Base-by-base conservation (phyloP, 2,113 vertebrate species). In the Octodon degus region DNA sequence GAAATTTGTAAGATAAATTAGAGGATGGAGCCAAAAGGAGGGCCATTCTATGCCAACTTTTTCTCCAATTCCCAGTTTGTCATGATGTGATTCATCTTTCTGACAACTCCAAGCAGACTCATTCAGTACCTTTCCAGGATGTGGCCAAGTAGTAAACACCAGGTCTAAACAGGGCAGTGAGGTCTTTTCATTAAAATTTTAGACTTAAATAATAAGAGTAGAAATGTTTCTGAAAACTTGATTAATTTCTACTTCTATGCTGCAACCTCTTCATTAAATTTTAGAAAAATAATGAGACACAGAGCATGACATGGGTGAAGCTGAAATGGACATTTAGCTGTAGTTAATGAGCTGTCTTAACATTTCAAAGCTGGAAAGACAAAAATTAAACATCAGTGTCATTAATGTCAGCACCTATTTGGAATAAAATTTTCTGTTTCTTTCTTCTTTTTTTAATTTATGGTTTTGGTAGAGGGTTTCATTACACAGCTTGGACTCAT, bases 101-200 rank as follows among this genome's bases (percentile, higher is more conserved):
- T 76, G 47, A 62, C 1, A 47, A 30, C 1, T 65, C 14, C 1
- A 60, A 70, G 11, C 30, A 16, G 12, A 43, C 53, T 24, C 34
- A 7, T 37, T 34, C 40, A 0, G 7, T 60, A 30, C 58, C 32
- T 3, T 32, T n/a, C n/a, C 1, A 0, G 0, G 14, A 11, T n/a
- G 3, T 76, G 14, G 19, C 55, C 63, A 24, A 63, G 55, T 16
- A 74, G 17, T 14, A 10, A 67, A 20, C 12, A 40, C 11, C 4
- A 12, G 10, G 24, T 76, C 82, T 67, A 34, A 86, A 10, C 8
- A 7, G 17, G 34, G 40, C 17, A 12, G 16, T 77, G 19, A 88
- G 4, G 10, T 37, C 37, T 72, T 24, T 27, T 50, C 5, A 11
- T 19, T 58, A 43, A 79, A 70, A 91, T 2, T 3, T 7, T 67